Evolutionary conservation across 2,888 invertebrate species (phyloP).

Genomic region (Xestia c-nigrum): DNA sequence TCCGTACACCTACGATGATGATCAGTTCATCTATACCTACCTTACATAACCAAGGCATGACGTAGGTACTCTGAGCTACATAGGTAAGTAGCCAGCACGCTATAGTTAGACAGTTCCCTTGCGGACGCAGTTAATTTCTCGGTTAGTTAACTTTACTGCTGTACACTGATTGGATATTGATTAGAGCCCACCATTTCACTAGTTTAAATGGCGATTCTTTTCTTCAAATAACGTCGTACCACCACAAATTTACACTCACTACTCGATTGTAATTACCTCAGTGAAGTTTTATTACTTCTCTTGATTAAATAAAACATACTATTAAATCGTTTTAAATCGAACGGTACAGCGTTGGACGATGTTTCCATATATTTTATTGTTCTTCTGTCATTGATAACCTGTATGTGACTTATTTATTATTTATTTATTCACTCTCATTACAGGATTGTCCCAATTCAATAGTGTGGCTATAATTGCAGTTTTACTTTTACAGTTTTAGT

Average conservation of each 20-base stretch:
- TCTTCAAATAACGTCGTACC: constrained; percentile 84
- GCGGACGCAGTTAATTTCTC: constrained; percentile 87
- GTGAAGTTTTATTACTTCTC: constrained; percentile 82
- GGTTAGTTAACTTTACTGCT: constrained; percentile 90
- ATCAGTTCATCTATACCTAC: neutral
- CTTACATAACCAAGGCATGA: constrained; percentile 45
- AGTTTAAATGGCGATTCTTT: constrained; percentile 86
- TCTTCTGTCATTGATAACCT: constrained; percentile 12
- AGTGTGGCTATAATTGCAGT: no score
- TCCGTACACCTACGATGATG: neutral
- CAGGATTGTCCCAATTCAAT: no score
- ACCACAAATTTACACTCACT: constrained; percentile 89
- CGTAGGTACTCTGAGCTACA: constrained; percentile 29
- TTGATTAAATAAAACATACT: constrained; percentile 87
- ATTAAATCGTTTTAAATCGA: constrained; percentile 77
- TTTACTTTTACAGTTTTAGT: no score
- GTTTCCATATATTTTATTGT: constrained; percentile 57
- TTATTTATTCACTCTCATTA: no score
- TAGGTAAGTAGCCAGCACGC: constrained; percentile 51
- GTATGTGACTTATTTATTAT: no score
- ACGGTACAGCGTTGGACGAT: constrained; percentile 52
- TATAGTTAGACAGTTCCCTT: constrained; percentile 70
- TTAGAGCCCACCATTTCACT: constrained; percentile 87
- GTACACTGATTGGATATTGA: constrained; percentile 89
- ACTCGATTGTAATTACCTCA: constrained; percentile 85